Conservation (phyloP, 2,113 vertebrate species). For the Nothoprocta pentlandii region DNA sequence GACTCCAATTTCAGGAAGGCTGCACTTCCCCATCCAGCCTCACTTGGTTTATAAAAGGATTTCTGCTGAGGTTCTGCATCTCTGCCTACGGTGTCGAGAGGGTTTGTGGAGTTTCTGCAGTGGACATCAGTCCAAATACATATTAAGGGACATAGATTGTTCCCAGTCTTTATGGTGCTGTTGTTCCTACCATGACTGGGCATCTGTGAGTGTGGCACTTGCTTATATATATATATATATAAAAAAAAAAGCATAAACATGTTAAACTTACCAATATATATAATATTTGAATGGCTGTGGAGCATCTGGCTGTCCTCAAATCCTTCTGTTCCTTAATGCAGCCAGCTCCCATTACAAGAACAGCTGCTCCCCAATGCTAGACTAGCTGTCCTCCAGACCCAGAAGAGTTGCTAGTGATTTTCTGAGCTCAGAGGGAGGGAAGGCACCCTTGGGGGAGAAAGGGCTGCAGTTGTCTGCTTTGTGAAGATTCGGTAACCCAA, state of each 20-base stretch:
- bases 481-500: neutral
- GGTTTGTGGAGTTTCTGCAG: neutral
- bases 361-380: neutral
- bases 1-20: neutral
- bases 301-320: neutral
- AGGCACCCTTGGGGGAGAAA: neutral
- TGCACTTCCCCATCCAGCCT: neutral
- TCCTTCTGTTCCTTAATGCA: neutral
- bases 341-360: rapidly evolving
- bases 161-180: neutral
- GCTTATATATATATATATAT: neutral
- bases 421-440: neutral
- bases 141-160: rapidly evolving
- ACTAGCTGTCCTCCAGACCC: rapidly evolving
- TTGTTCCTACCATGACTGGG: rapidly evolving
- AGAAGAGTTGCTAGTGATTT: neutral
- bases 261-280: neutral
- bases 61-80: neutral
- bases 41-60: neutral
- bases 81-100: rapidly evolving
- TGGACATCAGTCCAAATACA: rapidly evolving
- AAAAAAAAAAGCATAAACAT: neutral
- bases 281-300: neutral
- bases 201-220: neutral
- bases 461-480: rapidly evolving